Evolutionary conservation across 2,113 vertebrate species (phyloP).

Genomic region (Amphiprion percula): DNA sequence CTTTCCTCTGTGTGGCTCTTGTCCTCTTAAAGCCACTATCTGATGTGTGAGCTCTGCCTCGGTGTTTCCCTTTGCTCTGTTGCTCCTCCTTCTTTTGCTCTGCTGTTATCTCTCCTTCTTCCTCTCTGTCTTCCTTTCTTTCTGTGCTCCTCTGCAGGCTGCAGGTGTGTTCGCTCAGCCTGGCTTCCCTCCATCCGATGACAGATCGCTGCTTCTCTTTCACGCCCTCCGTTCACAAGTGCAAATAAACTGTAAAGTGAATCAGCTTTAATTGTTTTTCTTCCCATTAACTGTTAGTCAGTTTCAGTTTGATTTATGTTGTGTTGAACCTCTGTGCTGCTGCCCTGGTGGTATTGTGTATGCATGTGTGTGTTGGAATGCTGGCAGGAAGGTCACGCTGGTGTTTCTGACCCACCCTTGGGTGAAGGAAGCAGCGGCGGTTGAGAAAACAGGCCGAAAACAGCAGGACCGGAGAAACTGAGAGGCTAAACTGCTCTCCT

Average conservation of each 20-base stretch:
- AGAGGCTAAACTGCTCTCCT: conserved; percentile 45
- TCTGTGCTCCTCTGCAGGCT: conserved; percentile 53
- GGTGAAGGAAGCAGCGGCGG: conserved; percentile 62
- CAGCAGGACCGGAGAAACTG: not conserved
- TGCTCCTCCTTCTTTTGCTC: conserved; percentile 54
- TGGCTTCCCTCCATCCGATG: conserved; percentile 28
- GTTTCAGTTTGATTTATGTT: not conserved
- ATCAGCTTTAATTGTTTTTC: not conserved
- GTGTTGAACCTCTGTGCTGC: conserved; percentile 7
- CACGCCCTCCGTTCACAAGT: not conserved
- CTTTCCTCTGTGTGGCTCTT: conserved; percentile 8
- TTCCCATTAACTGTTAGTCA: rapidly evolving
- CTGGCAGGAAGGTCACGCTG: conserved; percentile 57
- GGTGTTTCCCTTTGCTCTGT: conserved; percentile 45
- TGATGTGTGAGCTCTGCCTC: conserved; percentile 49
- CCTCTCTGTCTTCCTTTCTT: conserved; percentile 37
- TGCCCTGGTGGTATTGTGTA: not conserved
- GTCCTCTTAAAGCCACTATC: conserved; percentile 23
- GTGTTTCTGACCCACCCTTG: conserved; percentile 62
- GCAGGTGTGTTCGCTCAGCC: conserved; percentile 56
- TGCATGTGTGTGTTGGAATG: conserved; percentile 51
- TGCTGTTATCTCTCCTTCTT: conserved; percentile 20
- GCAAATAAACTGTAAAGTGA: not conserved
- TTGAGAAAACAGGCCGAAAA: conserved; percentile 62
- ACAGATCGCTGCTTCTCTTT: conserved; percentile 7